Evolutionary conservation across 2,888 invertebrate species (phyloP), one percentile per base, ranked within the genome.

Genomic region (Geophilus truncorum): DNA sequence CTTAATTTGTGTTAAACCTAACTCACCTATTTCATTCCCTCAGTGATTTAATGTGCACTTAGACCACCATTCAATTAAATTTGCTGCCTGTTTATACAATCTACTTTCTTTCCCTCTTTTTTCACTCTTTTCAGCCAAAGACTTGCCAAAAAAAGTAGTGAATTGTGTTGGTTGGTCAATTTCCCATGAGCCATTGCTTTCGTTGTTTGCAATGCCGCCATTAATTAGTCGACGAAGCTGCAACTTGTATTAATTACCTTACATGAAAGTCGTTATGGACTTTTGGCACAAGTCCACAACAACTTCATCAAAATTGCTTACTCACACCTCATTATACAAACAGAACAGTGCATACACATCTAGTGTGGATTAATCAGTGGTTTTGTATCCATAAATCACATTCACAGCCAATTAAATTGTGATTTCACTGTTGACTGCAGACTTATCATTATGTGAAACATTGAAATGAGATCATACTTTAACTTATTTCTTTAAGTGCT

Each of bases 211-310:
- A 62, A 62, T 62, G 62, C 62, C 62, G 25, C 62, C 62, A 62
- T 62, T 62, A 62, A 62, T 62, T 62, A 62, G 62, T 62, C 28
- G 25, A 25, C 25, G 25, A 15, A 62, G 23, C 62, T 15, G 23
- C 62, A 62, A 62, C 62, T 62, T 62, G 62, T 62, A 62, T 62
- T 62, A 62, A 62, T 62, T 62, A 62, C 62, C 62, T 62, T 62
- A 25, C 62, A 25, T 10, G 25, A 28, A 23, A 62, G 23, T 62
- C 62, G 25, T 62, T 62, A 62, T 5, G 23, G 25, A 25, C 62
- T 62, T 62, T 28, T 62, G 62, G 62, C 62, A 23, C 62, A 23
- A 23, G 62, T 62, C 62, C 62, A 62, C 62, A 62, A 62, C 25
- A 62, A 62, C 62, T 62, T 62, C 62, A 62, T 62, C 62, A 62